Evolutionary conservation across 2,888 invertebrate species (phyloP).

Genomic region (Clivina fossor): DNA sequence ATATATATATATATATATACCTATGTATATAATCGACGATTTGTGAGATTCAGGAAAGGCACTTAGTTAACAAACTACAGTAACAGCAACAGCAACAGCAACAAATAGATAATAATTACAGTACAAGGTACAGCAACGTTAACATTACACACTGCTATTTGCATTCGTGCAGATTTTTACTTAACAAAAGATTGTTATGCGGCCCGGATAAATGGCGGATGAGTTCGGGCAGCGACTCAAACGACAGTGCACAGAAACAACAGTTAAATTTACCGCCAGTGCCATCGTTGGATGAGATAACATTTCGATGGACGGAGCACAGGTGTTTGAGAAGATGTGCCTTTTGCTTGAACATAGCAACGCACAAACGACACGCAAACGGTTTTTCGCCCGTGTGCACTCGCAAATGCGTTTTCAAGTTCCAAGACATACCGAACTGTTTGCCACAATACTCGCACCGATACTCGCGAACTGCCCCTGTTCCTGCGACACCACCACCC

Average conservation of each 20-base stretch:
- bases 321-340: slow-evolving; percentile 84
- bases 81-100: slow-evolving; percentile 27
- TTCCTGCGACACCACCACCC: slow-evolving; percentile 48
- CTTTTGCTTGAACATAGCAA: slow-evolving; percentile 91
- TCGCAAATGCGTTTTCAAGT: slow-evolving; percentile 83
- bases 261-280: slow-evolving; percentile 78
- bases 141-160: slow-evolving; percentile 39
- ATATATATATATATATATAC: no score
- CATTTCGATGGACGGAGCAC: slow-evolving; percentile 86
- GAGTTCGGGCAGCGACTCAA: slow-evolving; percentile 83
- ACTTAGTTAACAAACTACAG: slow-evolving; percentile 46
- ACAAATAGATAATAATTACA: slow-evolving; percentile 32
- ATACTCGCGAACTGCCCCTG: slow-evolving; percentile 74
- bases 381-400: slow-evolving; percentile 89
- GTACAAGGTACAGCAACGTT: no score
- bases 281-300: slow-evolving; percentile 80
- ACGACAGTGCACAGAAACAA: slow-evolving; percentile 84
- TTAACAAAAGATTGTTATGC: slow-evolving; percentile 82
- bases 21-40: no score
- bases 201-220: slow-evolving; percentile 86
- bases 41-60: slow-evolving; percentile 43
- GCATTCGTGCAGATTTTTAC: slow-evolving; percentile 82
- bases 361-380: slow-evolving; percentile 84
- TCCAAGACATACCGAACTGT: slow-evolving; percentile 92
- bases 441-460: slow-evolving; percentile 88